Conservation (phyloP, 2,888 invertebrate species). For the Eulithis testata region DNA sequence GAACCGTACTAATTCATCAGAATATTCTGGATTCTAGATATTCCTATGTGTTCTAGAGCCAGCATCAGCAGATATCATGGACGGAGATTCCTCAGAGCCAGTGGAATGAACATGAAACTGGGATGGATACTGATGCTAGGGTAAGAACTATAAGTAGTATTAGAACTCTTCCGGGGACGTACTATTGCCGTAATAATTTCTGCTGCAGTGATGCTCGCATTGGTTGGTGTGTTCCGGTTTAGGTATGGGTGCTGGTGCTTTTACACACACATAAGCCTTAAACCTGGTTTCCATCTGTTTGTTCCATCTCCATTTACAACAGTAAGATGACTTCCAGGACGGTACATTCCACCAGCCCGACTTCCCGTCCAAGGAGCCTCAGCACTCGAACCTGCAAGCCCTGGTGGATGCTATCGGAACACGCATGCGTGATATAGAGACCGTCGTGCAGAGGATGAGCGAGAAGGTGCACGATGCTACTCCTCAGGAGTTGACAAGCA, state of each 20-base stretch:
- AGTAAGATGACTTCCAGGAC: constrained; percentile 30
- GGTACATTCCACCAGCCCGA: constrained; percentile 42
- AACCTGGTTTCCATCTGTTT: too few relatives aligned
- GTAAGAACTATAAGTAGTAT: constrained; percentile 24
- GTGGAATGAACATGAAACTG: constrained; percentile 63
- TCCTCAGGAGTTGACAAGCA: constrained; percentile 43
- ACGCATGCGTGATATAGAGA: constrained; percentile 73
- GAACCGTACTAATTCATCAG: too few relatives aligned
- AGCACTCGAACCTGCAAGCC: constrained; percentile 62
- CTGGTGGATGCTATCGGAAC: constrained; percentile 75
- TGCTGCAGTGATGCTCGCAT: too few relatives aligned
- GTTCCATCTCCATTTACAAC: background rate
- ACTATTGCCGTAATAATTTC: too few relatives aligned
- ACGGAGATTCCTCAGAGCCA: constrained; percentile 64
- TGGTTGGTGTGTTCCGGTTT: too few relatives aligned
- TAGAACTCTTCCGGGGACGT: too few relatives aligned
- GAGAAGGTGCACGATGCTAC: constrained; percentile 64
- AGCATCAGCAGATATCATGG: constrained; percentile 49
- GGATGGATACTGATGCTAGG: constrained; percentile 48
- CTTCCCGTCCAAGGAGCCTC: constrained; percentile 48
- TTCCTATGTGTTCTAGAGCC: background rate
- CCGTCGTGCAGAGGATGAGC: constrained; percentile 73
- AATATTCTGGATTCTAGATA: too few relatives aligned
- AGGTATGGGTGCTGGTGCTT: too few relatives aligned
- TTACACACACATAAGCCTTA: too few relatives aligned